These are phyloP conservation scores for Brotula barbata DNA, from an alignment of 2,797 vertebrate species.

Conservation along the genomic window DNA sequence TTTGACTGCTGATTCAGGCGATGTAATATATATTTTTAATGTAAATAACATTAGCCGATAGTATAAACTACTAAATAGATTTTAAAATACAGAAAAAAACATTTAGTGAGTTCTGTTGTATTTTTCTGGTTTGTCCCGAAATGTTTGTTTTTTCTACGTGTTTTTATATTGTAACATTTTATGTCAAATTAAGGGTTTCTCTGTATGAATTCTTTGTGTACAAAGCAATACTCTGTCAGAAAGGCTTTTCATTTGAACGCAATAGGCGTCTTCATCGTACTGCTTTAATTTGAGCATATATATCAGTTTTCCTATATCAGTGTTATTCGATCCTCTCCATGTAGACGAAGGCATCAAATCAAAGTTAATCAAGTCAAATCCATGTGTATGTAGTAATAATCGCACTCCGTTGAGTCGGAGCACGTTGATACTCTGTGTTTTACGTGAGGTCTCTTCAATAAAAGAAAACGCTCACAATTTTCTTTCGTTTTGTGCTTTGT, in stretches of 20 bases:
- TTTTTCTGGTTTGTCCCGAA: conserved; percentile 53
- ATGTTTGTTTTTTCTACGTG: conserved; percentile 50
- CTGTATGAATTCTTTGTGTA: conserved; percentile 34
- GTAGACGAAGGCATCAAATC: conserved; percentile 48
- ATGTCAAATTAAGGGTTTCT: conserved; percentile 47
- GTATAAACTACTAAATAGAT: conserved; percentile 40
- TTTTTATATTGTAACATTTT: conserved; percentile 67
- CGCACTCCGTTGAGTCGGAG: conserved; percentile 61
- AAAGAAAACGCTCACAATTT: conserved; percentile 58
- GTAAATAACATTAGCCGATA: conserved; percentile 48
- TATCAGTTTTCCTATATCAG: conserved; percentile 21
- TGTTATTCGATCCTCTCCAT: conserved; percentile 58
- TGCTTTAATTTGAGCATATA: conserved; percentile 45
- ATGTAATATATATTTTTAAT: conserved; percentile 48
- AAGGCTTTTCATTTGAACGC: conserved; percentile 32
- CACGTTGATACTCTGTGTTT: conserved; percentile 50
- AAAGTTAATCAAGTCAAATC: conserved; percentile 38
- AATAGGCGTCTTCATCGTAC: conserved; percentile 37
- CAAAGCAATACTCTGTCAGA: conserved; percentile 34
- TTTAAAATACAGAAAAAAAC: conserved; percentile 40
- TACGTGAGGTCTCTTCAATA: conserved; percentile 69
- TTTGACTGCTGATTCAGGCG: conserved; percentile 60
- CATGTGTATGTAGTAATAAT: conserved; percentile 55
- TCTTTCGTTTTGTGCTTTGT: not conserved
- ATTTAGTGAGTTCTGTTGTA: conserved; percentile 29